Conservation (phyloP, 1,140 invertebrate species). For the Pinna nobilis region DNA sequence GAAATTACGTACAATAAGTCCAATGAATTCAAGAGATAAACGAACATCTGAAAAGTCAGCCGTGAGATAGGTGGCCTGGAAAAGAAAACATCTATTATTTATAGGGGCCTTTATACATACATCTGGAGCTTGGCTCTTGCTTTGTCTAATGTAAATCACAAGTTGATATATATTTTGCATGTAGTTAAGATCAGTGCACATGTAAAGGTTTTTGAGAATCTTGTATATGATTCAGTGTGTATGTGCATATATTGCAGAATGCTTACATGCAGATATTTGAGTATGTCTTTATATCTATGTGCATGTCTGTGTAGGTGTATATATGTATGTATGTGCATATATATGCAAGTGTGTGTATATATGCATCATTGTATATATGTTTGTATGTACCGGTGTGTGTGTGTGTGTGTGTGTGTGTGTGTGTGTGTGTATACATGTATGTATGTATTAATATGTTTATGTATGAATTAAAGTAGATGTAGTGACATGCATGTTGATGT, state of each 20-base stretch:
- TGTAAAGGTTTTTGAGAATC: too few species aligned
- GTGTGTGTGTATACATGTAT: not conserved
- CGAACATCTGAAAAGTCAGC: too few species aligned
- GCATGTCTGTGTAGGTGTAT: not conserved
- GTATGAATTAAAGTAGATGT: not conserved
- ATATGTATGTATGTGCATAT: not conserved
- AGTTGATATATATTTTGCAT: too few species aligned
- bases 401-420: constrained; percentile 8
- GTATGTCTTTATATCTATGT: constrained; percentile 1
- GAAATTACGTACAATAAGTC: too few species aligned
- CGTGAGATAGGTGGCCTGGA: too few species aligned
- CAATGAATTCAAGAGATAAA: too few species aligned
- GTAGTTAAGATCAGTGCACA: too few species aligned
- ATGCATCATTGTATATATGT: not conserved
- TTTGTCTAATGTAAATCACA: too few species aligned
- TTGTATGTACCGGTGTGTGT: not conserved
- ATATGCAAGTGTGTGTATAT: not conserved
- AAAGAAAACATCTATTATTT: too few species aligned
- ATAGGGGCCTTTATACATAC: too few species aligned
- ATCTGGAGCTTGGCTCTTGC: too few species aligned
- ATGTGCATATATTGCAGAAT: not conserved
- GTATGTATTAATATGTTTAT: not conserved
- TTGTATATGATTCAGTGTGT: not conserved
- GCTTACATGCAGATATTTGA: not conserved
- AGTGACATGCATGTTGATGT: not conserved